Conservation (phyloP, 1,140 invertebrate genomes). For the Tetramorium alpestre region DNA sequence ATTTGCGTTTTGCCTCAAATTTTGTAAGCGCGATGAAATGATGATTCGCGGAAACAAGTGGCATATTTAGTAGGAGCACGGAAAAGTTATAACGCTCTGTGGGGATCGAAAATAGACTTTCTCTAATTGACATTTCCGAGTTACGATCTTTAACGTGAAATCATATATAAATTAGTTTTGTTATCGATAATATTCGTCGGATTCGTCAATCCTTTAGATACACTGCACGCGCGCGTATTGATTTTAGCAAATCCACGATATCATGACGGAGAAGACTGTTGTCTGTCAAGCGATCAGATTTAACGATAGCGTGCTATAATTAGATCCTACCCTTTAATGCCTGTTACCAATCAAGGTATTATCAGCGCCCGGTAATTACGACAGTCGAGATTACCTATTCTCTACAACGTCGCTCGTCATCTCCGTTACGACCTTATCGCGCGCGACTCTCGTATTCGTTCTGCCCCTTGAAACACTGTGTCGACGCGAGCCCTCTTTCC, state of each 20-base stretch:
- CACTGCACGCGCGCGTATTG: slow-evolving; percentile 30
- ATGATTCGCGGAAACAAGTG: not conserved
- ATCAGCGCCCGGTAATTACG: slow-evolving; percentile 81
- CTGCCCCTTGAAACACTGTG: not conserved
- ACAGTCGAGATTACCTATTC: slow-evolving; percentile 80
- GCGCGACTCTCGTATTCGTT: slow-evolving; percentile 2
- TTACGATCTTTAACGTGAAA: not conserved
- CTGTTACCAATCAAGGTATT: slow-evolving; percentile 81
- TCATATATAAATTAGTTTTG: not conserved
- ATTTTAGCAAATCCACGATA: slow-evolving; percentile 67
- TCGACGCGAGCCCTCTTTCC: slow-evolving; percentile 31
- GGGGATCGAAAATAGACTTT: not conserved
- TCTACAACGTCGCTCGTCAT: slow-evolving; percentile 70
- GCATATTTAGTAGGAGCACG: not conserved
- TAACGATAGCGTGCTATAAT: slow-evolving; percentile 82
- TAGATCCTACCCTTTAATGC: slow-evolving; percentile 81
- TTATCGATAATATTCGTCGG: not conserved
- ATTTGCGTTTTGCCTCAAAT: slow-evolving; percentile 19
- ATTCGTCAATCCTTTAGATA: not conserved
- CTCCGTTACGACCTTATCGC: slow-evolving; percentile 62
- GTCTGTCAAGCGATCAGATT: slow-evolving; percentile 80
- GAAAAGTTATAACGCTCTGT: not conserved
- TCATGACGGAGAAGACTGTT: slow-evolving; percentile 72
- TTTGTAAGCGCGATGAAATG: not conserved
- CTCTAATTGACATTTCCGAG: not conserved